Evolutionary conservation across 37 sponge, comb jelly and placozoan genomes (phyloP), one percentile per base, ranked within the genome.

Genomic region (Tethya wilhelma): DNA sequence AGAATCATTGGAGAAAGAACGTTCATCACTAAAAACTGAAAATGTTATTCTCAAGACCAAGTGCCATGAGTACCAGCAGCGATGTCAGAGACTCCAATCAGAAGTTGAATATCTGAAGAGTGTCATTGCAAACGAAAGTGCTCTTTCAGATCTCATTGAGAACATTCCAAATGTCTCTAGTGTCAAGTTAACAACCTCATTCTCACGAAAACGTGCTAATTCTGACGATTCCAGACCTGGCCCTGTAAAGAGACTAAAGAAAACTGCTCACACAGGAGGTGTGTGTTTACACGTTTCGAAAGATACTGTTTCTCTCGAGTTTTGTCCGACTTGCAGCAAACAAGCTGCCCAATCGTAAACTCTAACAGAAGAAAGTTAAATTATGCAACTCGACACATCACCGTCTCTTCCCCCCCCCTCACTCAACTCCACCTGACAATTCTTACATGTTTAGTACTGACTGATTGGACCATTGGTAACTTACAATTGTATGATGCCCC

Each of bases 251-350:
- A 56, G 64, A 81, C 17, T 26, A 29, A 63, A 45, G 20, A 68
- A 39, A 34, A 45, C 23, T 0, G 4, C 59, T 12, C 38, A 33
- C 28, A 32, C 43, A 45, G 85, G 81, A 19, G 93, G 93, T 8
- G 76, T 92, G 39, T 92, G 93, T 75, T 73, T 92, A 19, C 93
- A 92, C 64, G 89, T 93, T n/a, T 56, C 90, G 33, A 81, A 89
- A 32, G 86, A 93, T 44, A 46, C 17, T 0, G 93, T 84, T 31
- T 86, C 89, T 0, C 64, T 93, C 0, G 93, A 89, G 65, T 85
- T 93, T 39, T 93, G 90, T 78, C 22, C 82, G 4, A 43, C 62
- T 1, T 92, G 93, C 38, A 92, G 93, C 63, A 56, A 34, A 32
- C 38, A 63, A 36, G 73, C 91, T 11, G 73, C 72, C n/a, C n/a